Evolutionary conservation across 2,888 invertebrate genomes (phyloP).

Genomic region (Drosophila incognita): DNA sequence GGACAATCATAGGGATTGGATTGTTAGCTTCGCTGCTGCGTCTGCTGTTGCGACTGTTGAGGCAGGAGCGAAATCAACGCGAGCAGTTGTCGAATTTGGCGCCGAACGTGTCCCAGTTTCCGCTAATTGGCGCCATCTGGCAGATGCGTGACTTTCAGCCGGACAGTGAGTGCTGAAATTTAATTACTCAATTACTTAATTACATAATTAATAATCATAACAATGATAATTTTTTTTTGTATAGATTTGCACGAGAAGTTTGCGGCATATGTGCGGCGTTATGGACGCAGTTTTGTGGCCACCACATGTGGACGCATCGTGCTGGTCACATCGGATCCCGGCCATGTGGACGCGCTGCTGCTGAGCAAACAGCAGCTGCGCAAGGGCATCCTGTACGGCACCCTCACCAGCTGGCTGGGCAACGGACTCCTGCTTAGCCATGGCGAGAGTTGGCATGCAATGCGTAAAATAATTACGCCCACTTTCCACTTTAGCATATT

Average conservation of each 20-base stretch:
- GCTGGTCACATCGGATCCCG: constrained; percentile 76
- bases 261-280: constrained; percentile 54
- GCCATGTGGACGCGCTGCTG: constrained; percentile 75
- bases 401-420: constrained; percentile 82
- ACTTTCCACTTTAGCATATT: constrained; percentile 92
- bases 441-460: constrained; percentile 87
- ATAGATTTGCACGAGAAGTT: constrained; percentile 74
- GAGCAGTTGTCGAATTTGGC: constrained; percentile 45
- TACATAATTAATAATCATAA: fast-evolving
- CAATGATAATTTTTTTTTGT: background rate
- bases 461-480: constrained; percentile 90
- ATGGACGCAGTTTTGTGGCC: constrained; percentile 75
- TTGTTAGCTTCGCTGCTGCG: constrained; percentile 34
- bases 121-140: constrained; percentile 76
- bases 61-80: constrained; percentile 43
- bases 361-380: constrained; percentile 73
- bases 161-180: constrained; percentile 69
- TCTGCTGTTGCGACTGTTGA: constrained; percentile 27
- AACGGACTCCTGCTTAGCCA: constrained; percentile 80
- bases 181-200: background rate
- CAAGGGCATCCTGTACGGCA: constrained; percentile 77
- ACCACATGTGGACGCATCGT: constrained; percentile 58
- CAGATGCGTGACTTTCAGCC: constrained; percentile 74
- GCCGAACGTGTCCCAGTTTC: constrained; percentile 76
- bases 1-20: constrained; percentile 22